Conservation (phyloP, 2,113 vertebrate species). For the Channa maculata region DNA sequence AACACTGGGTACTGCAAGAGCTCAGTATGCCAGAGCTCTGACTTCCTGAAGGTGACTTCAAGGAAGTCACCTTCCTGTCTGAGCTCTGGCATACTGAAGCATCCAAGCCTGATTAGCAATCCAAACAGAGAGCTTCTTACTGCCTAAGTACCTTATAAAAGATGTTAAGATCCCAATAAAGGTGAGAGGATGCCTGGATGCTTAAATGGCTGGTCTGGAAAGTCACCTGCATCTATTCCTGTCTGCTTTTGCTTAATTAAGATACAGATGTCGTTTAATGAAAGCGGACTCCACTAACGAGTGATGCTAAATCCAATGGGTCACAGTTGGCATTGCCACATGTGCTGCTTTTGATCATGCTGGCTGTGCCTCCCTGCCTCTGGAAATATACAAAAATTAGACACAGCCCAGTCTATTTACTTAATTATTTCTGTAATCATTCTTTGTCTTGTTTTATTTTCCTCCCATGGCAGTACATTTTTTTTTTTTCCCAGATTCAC, state of each 20-base stretch:
- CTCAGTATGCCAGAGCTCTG: no score
- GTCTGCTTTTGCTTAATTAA: constrained; percentile 71
- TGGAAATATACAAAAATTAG: constrained; percentile 36
- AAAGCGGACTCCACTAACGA: constrained; percentile 68
- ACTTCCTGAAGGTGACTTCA: no score
- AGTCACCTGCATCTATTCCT: constrained; percentile 61
- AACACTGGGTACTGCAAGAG: no score
- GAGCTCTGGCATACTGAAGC: neutral
- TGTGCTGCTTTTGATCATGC: constrained; percentile 60
- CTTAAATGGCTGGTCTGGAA: constrained; percentile 41
- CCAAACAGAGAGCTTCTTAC: constrained; percentile 46
- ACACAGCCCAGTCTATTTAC: constrained; percentile 16
- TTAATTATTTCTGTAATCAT: constrained; percentile 19
- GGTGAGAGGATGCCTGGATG: constrained; percentile 38
- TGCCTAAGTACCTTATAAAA: constrained; percentile 39
- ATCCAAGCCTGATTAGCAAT: constrained; percentile 38
- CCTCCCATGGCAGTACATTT: neutral
- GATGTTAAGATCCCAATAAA: constrained; percentile 55
- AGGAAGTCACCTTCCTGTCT: constrained; percentile 5
- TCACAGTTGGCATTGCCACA: constrained; percentile 63
- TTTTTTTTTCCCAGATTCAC: neutral
- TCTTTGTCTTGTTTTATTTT: constrained; percentile 40
- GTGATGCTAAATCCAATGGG: constrained; percentile 61
- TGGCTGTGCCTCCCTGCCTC: constrained; percentile 34
- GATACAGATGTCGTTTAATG: constrained; percentile 75